Evolutionary conservation across 2,888 invertebrate genomes (phyloP).

Genomic region (Ectobius pallidus): DNA sequence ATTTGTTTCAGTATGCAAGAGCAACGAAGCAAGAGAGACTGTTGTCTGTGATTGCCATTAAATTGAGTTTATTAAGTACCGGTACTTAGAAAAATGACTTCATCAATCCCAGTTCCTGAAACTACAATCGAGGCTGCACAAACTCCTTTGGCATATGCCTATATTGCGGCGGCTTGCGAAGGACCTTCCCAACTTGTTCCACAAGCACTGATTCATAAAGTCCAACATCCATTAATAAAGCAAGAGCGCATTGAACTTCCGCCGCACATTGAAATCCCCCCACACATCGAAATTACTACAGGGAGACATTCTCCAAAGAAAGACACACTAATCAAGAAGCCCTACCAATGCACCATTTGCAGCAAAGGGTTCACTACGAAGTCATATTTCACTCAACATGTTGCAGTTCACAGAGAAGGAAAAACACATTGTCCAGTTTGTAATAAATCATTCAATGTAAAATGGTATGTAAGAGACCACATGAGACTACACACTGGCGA

Average conservation of each 20-base stretch:
- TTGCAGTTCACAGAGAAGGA: conserved; percentile 13
- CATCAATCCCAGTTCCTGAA: conserved; percentile 10
- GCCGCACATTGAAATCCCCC: no score
- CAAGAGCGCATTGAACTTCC: no score
- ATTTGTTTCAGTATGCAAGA: no score
- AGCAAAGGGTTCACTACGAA: conserved; percentile 22
- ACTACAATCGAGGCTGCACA: conserved; percentile 4
- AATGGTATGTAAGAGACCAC: conserved; percentile 24
- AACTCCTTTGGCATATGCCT: background rate
- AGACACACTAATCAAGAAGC: conserved; percentile 20
- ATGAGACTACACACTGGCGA: conserved; percentile 19
- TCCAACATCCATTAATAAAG: background rate
- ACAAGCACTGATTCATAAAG: conserved; percentile 1
- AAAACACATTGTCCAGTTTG: conserved; percentile 18
- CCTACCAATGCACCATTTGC: conserved; percentile 15
- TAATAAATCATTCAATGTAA: conserved; percentile 18
- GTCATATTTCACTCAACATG: conserved; percentile 22
- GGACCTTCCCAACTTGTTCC: conserved; percentile 3
- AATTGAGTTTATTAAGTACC: background rate
- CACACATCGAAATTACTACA: background rate
- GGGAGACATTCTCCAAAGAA: conserved; percentile 2
- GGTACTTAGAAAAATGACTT: background rate
- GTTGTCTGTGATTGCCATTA: no score
- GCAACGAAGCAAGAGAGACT: no score
- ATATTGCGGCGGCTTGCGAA: background rate